Evolutionary conservation across 2,113 vertebrate species (phyloP).

Genomic region (Cololabis saira): DNA sequence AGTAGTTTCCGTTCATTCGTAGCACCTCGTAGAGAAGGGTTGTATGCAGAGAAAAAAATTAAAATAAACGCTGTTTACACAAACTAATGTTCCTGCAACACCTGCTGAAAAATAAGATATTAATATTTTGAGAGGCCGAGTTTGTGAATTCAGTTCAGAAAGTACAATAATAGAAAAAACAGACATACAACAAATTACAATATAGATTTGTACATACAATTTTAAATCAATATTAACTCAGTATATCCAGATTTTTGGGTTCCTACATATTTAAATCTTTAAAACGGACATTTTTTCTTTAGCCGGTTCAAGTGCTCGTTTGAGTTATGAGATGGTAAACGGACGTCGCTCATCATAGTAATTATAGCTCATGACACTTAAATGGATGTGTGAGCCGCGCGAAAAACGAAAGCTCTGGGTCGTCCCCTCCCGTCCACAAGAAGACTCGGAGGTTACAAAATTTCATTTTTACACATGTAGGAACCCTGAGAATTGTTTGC

Average conservation of each 20-base stretch:
- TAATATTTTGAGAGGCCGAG: conserved; percentile 35
- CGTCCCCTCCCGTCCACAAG: neutral
- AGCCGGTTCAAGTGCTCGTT: conserved; percentile 8
- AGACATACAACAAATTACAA: conserved; percentile 47
- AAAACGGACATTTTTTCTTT: neutral
- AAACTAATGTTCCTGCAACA: conserved; percentile 46
- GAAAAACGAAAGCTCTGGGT: neutral
- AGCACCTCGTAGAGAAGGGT: conserved; percentile 83
- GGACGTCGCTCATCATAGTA: conserved; percentile 2
- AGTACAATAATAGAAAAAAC: conserved; percentile 62
- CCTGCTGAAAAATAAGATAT: conserved; percentile 44
- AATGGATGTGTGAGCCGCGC: neutral
- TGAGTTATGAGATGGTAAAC: neutral
- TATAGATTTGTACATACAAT: conserved; percentile 63
- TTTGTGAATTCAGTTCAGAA: conserved; percentile 49
- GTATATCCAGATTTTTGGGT: conserved; percentile 61
- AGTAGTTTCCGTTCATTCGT: conserved; percentile 76
- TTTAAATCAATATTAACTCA: conserved; percentile 61
- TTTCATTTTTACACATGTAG: conserved; percentile 52
- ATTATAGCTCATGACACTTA: too few species aligned
- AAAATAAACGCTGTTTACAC: neutral
- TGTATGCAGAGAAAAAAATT: conserved; percentile 7
- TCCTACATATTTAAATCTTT: conserved; percentile 57
- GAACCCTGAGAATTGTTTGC: conserved; percentile 68
- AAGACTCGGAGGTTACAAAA: neutral